phyloP scores from a whole-genome alignment of 2,113 vertebrate species.

The Cyprinus carpio region DNA sequence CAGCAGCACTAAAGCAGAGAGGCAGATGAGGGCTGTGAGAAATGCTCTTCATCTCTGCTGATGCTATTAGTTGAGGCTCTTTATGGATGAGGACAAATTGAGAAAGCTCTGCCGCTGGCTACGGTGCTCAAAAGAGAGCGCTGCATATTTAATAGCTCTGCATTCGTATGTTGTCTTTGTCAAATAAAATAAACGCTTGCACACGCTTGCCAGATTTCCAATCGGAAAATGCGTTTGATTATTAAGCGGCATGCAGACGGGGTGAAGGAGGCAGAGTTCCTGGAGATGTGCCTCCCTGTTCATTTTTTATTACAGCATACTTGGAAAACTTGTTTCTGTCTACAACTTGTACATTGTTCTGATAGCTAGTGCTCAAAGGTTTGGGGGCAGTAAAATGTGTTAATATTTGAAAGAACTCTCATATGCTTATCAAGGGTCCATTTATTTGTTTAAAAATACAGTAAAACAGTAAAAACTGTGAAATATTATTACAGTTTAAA shows the following conservation, averaged over 20 bases:
- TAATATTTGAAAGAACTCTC: too few relatives aligned
- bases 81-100: constrained; percentile 70
- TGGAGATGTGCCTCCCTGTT: neutral
- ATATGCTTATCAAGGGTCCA: too few relatives aligned
- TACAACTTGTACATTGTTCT: too few relatives aligned
- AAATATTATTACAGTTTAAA: too few relatives aligned
- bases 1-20: constrained; percentile 50
- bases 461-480: too few relatives aligned
- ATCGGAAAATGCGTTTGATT: constrained; percentile 24
- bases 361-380: too few relatives aligned
- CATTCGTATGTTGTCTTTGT: constrained; percentile 67
- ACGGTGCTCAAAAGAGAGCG: constrained; percentile 62
- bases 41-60: constrained; percentile 60
- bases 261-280: constrained; percentile 13
- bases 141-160: constrained; percentile 66
- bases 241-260: constrained; percentile 17
- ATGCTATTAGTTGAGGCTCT: constrained; percentile 70
- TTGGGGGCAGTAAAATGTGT: too few relatives aligned
- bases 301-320: constrained; percentile 20
- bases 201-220: neutral
- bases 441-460: too few relatives aligned
- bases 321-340: neutral
- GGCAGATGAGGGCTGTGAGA: constrained; percentile 58
- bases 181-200: constrained; percentile 65
- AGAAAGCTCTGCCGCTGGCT: constrained; percentile 74